A percentile compares a stretch with the other conserved stretches of the same genome.
phyloP scores from a whole-genome alignment of 2,888 invertebrate genomes.

The Chymomyza amoena region DNA sequence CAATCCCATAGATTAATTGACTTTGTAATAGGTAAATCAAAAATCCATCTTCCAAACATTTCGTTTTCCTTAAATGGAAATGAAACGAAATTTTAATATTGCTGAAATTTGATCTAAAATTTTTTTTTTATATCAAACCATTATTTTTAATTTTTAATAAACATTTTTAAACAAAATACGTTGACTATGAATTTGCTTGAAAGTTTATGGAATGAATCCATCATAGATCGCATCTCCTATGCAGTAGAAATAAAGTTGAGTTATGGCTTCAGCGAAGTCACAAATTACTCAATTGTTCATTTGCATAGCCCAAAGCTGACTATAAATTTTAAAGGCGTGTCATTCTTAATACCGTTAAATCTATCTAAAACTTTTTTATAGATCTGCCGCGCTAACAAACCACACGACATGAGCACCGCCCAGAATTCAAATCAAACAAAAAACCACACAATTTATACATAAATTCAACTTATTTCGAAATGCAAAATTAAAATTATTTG shows the following conservation, averaged over 20 bases:
- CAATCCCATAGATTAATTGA: too few species aligned
- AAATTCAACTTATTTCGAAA: slow-evolving; percentile 45
- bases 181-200: not conserved
- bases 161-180: too few species aligned
- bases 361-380: slow-evolving; percentile 28
- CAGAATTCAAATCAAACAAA: slow-evolving; percentile 2
- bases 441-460: slow-evolving; percentile 50
- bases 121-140: too few species aligned
- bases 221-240: not conserved
- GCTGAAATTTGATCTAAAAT: too few species aligned
- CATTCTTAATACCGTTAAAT: slow-evolving; percentile 20
- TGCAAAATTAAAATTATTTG: slow-evolving; percentile 57
- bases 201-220: not conserved
- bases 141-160: too few species aligned
- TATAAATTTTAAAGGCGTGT: slow-evolving; percentile 36
- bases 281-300: not conserved
- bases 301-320: not conserved
- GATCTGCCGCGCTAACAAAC: slow-evolving; percentile 22
- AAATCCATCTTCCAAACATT: too few species aligned
- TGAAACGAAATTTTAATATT: too few species aligned
- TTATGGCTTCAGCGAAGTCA: not conserved
- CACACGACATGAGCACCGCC: slow-evolving; percentile 27
- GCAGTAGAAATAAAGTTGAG: not conserved
- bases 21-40: too few species aligned
- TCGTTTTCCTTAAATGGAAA: too few species aligned